Conservation (phyloP, 2,113 vertebrate genomes). For the Colaptes auratus region DNA sequence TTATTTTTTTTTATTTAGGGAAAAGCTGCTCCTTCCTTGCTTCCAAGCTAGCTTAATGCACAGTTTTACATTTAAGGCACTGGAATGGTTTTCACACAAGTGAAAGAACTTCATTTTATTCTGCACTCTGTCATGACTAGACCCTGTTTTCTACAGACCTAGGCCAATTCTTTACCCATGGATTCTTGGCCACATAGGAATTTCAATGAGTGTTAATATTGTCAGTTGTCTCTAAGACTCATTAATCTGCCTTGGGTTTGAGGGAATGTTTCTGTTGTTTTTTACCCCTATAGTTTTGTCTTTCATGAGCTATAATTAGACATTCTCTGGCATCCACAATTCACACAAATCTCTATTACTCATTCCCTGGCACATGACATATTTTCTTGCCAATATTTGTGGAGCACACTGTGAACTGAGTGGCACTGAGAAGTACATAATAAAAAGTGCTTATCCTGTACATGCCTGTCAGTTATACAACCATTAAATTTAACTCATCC, state of each 20-base stretch:
- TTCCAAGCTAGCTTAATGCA: neutral
- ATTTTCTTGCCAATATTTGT: constrained; percentile 48
- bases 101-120: neutral
- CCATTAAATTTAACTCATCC: neutral
- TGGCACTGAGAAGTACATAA: neutral
- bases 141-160: neutral
- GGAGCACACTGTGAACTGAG: constrained; percentile 29
- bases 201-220: neutral
- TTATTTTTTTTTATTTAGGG: constrained; percentile 2
- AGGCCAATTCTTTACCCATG: neutral
- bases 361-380: constrained; percentile 55
- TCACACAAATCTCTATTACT: constrained; percentile 56
- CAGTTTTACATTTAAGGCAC: constrained; percentile 9
- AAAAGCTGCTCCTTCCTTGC: constrained; percentile 19
- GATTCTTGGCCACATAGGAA: neutral
- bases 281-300: constrained; percentile 3
- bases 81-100: neutral
- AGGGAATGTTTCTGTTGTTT: neutral
- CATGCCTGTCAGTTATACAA: neutral
- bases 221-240: neutral
- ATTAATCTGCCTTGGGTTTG: neutral
- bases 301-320: constrained; percentile 56
- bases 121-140: neutral
- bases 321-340: constrained; percentile 20
- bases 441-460: constrained; percentile 11